phyloP scores from a whole-genome alignment of 2,113 vertebrate species.

The Eulemur rufifrons region DNA sequence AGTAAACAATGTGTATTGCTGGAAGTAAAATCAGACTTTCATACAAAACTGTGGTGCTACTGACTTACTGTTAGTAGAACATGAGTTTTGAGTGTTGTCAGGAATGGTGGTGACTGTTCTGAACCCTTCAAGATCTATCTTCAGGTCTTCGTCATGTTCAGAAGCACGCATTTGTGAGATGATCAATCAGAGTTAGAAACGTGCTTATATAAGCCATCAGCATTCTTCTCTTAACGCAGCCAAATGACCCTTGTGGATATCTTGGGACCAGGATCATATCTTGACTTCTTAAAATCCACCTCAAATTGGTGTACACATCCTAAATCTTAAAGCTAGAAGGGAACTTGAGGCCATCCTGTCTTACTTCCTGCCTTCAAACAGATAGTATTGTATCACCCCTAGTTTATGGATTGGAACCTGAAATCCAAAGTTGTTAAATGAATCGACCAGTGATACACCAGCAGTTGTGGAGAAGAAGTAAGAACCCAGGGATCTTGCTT shows the following conservation, averaged over 20 bases:
- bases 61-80: not conserved
- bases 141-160: constrained; percentile 35
- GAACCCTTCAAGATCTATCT: constrained; percentile 21
- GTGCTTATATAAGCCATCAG: not conserved
- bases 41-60: not conserved
- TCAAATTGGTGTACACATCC: constrained; percentile 3
- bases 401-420: not conserved
- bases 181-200: not conserved
- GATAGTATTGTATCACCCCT: not conserved
- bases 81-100: constrained; percentile 17
- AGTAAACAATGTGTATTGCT: constrained; percentile 22
- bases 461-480: not conserved
- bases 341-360: constrained; percentile 19
- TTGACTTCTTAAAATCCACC: constrained; percentile 52
- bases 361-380: constrained; percentile 23
- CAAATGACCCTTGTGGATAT: not conserved
- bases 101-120: constrained; percentile 7
- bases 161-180: constrained; percentile 12
- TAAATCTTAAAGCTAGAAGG: constrained; percentile 32
- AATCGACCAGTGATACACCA: not conserved
- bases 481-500: constrained; percentile 31
- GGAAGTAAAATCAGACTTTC: constrained; percentile 32
- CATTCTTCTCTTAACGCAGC: constrained; percentile 50
- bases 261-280: constrained; percentile 20
- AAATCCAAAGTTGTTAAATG: not conserved